These are phyloP conservation scores for Thelaira solivaga DNA, from an alignment of 2,888 invertebrate species.

Conservation along the genomic window DNA sequence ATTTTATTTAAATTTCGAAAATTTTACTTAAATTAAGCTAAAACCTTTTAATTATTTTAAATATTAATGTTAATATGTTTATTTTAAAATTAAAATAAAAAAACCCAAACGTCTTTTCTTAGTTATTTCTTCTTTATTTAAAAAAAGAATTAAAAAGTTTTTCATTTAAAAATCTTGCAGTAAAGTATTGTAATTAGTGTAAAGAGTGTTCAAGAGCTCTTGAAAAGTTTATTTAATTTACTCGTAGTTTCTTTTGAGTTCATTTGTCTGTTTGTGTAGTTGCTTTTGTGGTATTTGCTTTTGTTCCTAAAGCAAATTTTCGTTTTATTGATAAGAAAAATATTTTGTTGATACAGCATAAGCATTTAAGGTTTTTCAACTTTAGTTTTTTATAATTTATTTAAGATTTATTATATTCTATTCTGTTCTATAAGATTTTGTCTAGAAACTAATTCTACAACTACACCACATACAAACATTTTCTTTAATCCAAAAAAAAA, in stretches of 20 bases:
- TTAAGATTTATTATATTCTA: neutral
- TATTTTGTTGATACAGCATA: neutral
- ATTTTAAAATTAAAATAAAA: too few relatives aligned
- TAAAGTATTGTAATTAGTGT: too few relatives aligned
- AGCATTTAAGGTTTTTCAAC: neutral
- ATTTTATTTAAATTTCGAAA: too few relatives aligned
- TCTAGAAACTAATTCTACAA: too few relatives aligned
- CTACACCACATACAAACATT: neutral
- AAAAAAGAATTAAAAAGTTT: neutral
- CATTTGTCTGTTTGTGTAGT: too few relatives aligned
- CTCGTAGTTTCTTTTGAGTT: too few relatives aligned
- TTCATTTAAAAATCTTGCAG: too few relatives aligned
- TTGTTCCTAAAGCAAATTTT: neutral
- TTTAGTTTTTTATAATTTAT: neutral
- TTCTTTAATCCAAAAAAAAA: neutral
- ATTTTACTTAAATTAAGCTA: too few relatives aligned
- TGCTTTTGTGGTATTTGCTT: neutral
- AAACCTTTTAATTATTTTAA: neutral
- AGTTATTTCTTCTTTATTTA: neutral
- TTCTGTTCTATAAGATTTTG: neutral
- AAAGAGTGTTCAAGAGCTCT: too few relatives aligned
- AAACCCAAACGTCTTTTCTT: too few relatives aligned
- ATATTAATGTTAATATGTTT: too few relatives aligned
- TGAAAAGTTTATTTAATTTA: too few relatives aligned
- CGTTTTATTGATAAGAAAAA: constrained; percentile 20